A percentile compares a stretch with the other conserved stretches of the same genome.
These are phyloP conservation scores for Aurelia coerulea DNA, from an alignment of 30 jellyfish, hydroid and myxozoan species.

Conservation along the genomic window DNA sequence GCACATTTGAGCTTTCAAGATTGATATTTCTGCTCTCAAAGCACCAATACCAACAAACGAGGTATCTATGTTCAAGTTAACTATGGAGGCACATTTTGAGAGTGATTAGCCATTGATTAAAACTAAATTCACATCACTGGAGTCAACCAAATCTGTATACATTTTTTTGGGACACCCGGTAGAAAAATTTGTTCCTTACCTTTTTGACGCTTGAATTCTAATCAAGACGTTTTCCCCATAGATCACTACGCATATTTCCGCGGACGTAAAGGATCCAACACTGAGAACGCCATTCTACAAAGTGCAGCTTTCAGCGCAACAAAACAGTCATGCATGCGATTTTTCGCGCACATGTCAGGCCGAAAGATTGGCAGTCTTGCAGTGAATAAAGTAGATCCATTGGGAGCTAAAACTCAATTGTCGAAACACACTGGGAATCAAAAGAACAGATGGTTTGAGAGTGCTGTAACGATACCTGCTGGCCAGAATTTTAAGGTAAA, in stretches of 20 bases:
- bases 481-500: slow-evolving; percentile 21
- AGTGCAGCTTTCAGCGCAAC: background rate
- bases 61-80: too few species aligned
- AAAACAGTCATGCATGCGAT: slow-evolving; percentile 26
- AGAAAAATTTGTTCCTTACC: too few species aligned
- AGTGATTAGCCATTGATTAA: too few species aligned
- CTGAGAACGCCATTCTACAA: slow-evolving; percentile 17
- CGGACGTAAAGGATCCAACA: background rate
- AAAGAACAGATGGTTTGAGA: slow-evolving; percentile 28
- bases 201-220: too few species aligned
- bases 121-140: too few species aligned
- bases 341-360: slow-evolving; percentile 25
- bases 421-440: slow-evolving; percentile 13
- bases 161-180: too few species aligned
- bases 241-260: slow-evolving; percentile 14
- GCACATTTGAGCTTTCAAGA: too few species aligned
- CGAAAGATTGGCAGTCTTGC: slow-evolving; percentile 22
- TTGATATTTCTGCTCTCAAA: too few species aligned
- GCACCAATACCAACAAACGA: too few species aligned
- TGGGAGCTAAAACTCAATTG: slow-evolving; percentile 2
- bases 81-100: too few species aligned
- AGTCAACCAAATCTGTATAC: too few species aligned
- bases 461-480: slow-evolving; percentile 37
- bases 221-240: background rate
- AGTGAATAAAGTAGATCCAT: background rate